phyloP scores from a whole-genome alignment of 2,888 invertebrate species.

The Trisateles emortualis region DNA sequence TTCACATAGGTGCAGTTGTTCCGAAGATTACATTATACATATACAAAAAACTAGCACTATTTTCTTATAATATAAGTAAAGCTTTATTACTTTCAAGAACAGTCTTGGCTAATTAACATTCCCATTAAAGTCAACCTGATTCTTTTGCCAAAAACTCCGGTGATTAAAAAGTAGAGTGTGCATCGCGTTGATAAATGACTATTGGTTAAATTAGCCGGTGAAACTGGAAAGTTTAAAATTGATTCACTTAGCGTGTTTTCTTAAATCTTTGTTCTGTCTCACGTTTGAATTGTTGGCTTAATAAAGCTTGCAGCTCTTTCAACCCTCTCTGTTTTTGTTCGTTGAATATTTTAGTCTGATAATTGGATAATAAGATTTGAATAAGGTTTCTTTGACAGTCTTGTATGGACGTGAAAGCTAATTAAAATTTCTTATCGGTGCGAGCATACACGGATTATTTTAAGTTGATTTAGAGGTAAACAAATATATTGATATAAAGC shows the following conservation, averaged over 20 bases:
- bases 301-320: conserved; percentile 50
- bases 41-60: no score
- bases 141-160: no score
- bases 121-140: no score
- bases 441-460: conserved; percentile 41
- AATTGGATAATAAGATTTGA: conserved; percentile 61
- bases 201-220: conserved; percentile 32
- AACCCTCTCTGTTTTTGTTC: conserved; percentile 57
- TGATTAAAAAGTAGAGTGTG: background rate
- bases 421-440: conserved; percentile 45
- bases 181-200: conserved; percentile 25
- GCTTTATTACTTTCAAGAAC: no score
- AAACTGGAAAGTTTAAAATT: conserved; percentile 26
- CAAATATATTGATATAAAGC: conserved; percentile 1
- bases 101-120: no score
- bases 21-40: no score
- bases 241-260: conserved; percentile 35
- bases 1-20: no score
- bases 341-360: conserved; percentile 57
- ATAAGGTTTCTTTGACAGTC: conserved; percentile 48
- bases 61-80: no score
- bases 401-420: conserved; percentile 42
- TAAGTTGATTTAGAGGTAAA: conserved; percentile 38
- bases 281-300: conserved; percentile 50
- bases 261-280: conserved; percentile 46